phyloP scores from a whole-genome alignment of 2,113 vertebrate species.

The Dicrurus megarhynchus region DNA sequence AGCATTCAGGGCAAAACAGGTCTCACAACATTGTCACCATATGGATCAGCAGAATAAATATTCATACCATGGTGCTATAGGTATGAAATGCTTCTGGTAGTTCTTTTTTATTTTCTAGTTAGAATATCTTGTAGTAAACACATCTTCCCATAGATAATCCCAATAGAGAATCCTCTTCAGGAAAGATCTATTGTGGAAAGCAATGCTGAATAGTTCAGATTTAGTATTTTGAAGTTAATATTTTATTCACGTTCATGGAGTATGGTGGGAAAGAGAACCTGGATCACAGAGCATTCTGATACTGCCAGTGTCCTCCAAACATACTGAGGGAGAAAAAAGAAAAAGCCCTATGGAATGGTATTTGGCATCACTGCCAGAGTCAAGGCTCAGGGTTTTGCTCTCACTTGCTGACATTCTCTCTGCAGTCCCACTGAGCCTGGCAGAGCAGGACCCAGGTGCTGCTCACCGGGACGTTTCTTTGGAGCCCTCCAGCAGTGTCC shows the following conservation, averaged over 20 bases:
- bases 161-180: not conserved
- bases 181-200: not conserved
- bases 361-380: not conserved
- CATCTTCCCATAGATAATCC: not conserved
- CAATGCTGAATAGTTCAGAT: not conserved
- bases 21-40: not conserved
- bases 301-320: not conserved
- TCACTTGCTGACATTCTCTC: not conserved
- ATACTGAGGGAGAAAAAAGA: not conserved
- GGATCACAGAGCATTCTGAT: not conserved
- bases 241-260: not conserved
- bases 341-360: accelerated
- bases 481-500: not conserved
- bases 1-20: not conserved
- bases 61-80: not conserved
- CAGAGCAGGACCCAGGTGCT: not conserved
- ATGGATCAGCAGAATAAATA: not conserved
- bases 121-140: not conserved
- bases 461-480: accelerated
- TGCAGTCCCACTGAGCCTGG: not conserved
- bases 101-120: not conserved
- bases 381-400: not conserved
- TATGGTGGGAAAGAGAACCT: not conserved
- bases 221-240: not conserved
- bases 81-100: not conserved